Conservation (phyloP, 2,797 vertebrate genomes). For the Scyliorhinus canicula region DNA sequence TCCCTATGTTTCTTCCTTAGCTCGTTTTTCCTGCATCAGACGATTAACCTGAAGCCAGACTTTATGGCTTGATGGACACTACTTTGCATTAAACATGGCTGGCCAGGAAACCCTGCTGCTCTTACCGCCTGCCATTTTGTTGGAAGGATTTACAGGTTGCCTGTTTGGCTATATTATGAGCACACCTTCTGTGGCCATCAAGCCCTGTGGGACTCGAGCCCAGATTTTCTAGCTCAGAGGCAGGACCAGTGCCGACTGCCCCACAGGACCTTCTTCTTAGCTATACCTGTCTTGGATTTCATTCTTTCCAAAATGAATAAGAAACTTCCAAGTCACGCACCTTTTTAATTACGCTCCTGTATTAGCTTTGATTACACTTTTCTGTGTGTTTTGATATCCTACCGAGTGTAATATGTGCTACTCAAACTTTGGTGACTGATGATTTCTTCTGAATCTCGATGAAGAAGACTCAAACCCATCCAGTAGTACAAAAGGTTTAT, state of each 20-base stretch:
- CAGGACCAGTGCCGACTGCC: neutral
- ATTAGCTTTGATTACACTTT: no score
- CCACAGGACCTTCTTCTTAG: neutral
- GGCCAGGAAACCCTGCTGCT: neutral
- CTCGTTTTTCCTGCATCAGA: neutral
- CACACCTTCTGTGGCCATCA: neutral
- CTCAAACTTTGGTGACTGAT: no score
- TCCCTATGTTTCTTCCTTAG: neutral
- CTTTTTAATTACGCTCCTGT: no score
- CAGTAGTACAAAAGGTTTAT: no score
- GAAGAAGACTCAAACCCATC: no score
- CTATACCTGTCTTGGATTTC: neutral
- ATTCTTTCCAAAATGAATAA: neutral
- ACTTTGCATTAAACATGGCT: neutral
- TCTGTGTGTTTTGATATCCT: no score
- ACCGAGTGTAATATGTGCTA: no score
- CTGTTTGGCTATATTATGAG: neutral
- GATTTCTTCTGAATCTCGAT: no score
- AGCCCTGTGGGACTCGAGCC: no score
- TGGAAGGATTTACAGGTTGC: neutral
- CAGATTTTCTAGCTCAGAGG: neutral
- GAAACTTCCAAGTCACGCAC: neutral
- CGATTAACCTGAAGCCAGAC: neutral
- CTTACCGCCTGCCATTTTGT: neutral
- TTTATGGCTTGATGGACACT: neutral